Conservation (phyloP, 2,888 invertebrate genomes). For the Andrena marginata region DNA sequence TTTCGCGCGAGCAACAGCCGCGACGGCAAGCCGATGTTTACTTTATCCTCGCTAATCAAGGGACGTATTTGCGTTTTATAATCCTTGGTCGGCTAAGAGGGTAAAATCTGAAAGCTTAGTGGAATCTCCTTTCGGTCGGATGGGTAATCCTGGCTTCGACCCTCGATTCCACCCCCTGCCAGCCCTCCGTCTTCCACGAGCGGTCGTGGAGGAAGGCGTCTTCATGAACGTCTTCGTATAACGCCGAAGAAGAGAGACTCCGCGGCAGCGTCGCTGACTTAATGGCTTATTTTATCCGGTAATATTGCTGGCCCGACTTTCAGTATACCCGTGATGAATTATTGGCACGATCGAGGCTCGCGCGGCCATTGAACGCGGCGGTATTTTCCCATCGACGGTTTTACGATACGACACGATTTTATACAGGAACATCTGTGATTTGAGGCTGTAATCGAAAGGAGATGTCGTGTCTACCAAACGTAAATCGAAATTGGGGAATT, state of each 20-base stretch:
- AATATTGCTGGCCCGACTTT: constrained; percentile 76
- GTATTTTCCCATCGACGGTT: not conserved
- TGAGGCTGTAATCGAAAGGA: not conserved
- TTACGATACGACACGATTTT: not conserved
- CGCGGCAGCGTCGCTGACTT: constrained; percentile 76
- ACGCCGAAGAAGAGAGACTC: constrained; percentile 64
- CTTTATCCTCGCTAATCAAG: constrained; percentile 84
- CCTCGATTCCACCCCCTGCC: constrained; percentile 59
- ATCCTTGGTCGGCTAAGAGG: constrained; percentile 83
- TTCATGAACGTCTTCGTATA: constrained; percentile 73
- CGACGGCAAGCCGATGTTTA: constrained; percentile 80
- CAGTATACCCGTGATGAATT: constrained; percentile 71
- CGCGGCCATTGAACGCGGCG: constrained; percentile 25
- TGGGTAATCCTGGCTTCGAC: constrained; percentile 77
- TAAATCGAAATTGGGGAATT: not conserved
- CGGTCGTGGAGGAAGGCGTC: constrained; percentile 66
- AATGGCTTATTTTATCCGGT: constrained; percentile 83
- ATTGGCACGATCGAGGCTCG: constrained; percentile 42
- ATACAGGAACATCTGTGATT: not conserved
- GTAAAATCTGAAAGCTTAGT: constrained; percentile 84
- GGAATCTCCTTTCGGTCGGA: constrained; percentile 81
- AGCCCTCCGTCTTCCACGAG: constrained; percentile 59
- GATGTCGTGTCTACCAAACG: not conserved
- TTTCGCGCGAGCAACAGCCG: constrained; percentile 69
- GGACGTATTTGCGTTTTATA: constrained; percentile 85